phyloP scores from a whole-genome alignment of 2,797 vertebrate genomes.

The Cryptoblepharus egeriae region DNA sequence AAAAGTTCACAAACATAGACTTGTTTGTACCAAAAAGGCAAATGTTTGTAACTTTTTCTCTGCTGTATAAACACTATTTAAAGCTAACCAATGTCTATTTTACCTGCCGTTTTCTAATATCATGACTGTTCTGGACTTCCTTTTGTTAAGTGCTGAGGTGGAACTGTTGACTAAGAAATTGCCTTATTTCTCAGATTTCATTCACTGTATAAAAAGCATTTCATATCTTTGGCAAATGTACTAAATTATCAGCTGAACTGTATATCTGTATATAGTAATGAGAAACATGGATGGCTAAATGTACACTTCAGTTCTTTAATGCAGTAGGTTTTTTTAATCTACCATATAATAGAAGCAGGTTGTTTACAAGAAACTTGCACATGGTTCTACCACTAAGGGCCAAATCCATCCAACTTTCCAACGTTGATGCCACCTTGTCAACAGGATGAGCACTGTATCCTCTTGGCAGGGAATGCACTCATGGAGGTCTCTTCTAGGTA shows the following conservation, averaged over 20 bases:
- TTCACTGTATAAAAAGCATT: conserved; percentile 72
- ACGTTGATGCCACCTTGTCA: too few species aligned
- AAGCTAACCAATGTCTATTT: conserved; percentile 61
- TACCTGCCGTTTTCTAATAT: conserved; percentile 72
- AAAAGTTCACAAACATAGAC: conserved; percentile 67
- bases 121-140: conserved; percentile 70
- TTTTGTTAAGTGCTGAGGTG: conserved; percentile 60
- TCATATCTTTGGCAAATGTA: conserved; percentile 66
- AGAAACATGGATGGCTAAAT: conserved; percentile 25
- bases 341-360: conserved; percentile 48
- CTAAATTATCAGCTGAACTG: conserved; percentile 63
- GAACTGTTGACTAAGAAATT: conserved; percentile 68
- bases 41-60: conserved; percentile 51
- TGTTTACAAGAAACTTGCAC: conserved; percentile 55
- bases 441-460: too few species aligned
- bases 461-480: too few species aligned
- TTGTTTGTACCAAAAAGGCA: conserved; percentile 69
- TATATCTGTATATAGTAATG: conserved; percentile 61
- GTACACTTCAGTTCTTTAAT: background rate
- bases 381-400: background rate
- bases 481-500: too few species aligned
- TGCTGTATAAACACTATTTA: conserved; percentile 62
- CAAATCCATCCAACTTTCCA: too few species aligned
- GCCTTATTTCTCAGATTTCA: conserved; percentile 74
- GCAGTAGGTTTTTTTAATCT: background rate